Evolutionary conservation across 2,797 vertebrate species (phyloP).

Genomic region (Podarcis lilfordi): DNA sequence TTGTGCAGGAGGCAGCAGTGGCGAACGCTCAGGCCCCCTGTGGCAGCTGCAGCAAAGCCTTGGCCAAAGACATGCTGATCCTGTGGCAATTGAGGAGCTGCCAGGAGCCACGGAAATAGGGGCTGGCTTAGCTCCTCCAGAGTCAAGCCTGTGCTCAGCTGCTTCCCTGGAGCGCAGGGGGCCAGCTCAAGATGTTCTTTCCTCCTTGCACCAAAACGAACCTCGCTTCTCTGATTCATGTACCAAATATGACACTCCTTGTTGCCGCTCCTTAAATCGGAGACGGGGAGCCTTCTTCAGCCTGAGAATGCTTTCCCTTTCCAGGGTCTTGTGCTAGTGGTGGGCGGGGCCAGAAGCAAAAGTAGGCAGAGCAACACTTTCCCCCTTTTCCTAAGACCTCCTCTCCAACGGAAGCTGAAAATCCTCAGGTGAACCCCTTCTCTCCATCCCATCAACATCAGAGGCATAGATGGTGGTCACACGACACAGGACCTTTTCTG

Average conservation of each 20-base stretch:
- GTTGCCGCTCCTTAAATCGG: not conserved
- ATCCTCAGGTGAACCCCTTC: too few relatives aligned
- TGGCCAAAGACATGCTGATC: not conserved
- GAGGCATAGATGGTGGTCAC: too few relatives aligned
- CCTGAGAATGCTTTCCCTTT: too few relatives aligned
- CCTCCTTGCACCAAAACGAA: not conserved
- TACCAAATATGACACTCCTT: not conserved
- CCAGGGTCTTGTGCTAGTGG: not conserved
- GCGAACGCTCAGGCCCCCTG: not conserved
- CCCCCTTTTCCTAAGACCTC: too few relatives aligned
- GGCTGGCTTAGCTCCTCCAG: not conserved
- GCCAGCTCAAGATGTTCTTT: not conserved
- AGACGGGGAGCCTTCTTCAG: too few relatives aligned
- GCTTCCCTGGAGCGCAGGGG: not conserved
- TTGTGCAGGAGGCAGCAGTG: not conserved
- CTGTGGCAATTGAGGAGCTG: not conserved
- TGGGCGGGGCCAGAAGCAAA: not conserved
- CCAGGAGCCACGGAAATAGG: not conserved
- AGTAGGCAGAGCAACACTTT: too few relatives aligned
- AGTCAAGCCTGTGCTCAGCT: not conserved
- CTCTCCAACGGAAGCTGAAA: too few relatives aligned
- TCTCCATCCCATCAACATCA: too few relatives aligned
- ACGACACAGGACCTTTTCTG: too few relatives aligned
- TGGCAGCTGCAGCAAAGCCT: fast-evolving
- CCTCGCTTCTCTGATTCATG: not conserved